A percentile compares a stretch with the other conserved stretches of the same genome.
Conservation (phyloP, 2,797 vertebrate species). For the Chiloscyllium punctatum region DNA sequence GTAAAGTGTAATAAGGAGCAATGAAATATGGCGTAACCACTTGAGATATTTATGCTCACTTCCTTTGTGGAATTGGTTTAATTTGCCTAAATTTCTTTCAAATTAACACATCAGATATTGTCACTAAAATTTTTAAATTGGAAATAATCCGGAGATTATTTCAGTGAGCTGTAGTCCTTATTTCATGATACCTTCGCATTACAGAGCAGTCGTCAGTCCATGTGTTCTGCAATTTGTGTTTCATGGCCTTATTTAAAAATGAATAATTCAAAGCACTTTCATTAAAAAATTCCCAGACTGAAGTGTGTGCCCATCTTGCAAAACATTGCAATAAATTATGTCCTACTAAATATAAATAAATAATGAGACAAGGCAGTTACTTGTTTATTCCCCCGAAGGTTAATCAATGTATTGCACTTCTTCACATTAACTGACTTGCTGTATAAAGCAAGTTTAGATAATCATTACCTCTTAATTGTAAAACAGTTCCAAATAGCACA, state of each 20-base stretch:
- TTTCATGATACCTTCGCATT: neutral
- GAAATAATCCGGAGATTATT: conserved; percentile 9
- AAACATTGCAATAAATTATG: neutral
- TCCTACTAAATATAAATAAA: conserved; percentile 2
- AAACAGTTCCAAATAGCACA: neutral
- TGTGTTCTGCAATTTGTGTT: neutral
- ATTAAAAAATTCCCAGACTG: neutral
- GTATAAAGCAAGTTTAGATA: neutral
- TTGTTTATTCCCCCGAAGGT: neutral
- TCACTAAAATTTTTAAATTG: neutral
- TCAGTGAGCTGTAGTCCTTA: neutral
- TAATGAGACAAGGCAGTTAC: neutral
- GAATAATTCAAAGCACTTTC: neutral
- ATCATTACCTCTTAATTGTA: neutral
- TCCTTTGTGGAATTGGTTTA: neutral
- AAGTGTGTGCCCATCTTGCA: neutral
- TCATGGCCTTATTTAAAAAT: conserved; percentile 29
- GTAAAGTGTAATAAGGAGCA: neutral
- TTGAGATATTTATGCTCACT: neutral
- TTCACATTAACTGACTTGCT: neutral
- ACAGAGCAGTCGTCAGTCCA: neutral
- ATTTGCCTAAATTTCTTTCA: conserved; percentile 1
- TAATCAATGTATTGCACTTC: neutral
- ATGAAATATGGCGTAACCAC: neutral
- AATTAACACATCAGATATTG: neutral